phyloP scores from a whole-genome alignment of 2,113 vertebrate species.

The Xiphophorus hellerii region DNA sequence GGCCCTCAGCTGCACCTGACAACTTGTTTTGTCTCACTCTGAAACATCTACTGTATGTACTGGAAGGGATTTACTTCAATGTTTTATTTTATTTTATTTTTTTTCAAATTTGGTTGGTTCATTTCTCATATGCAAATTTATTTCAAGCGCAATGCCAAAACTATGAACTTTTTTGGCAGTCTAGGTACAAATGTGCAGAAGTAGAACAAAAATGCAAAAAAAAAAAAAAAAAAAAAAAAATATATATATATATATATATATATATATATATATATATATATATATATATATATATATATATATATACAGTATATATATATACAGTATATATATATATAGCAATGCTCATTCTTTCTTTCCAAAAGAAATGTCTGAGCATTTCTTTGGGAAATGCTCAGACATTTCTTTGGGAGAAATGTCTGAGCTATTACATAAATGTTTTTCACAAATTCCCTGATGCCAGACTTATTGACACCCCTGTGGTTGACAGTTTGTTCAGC shows the following conservation, averaged over 20 bases:
- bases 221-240: no score
- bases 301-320: no score
- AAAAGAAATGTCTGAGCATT: no score
- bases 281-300: no score
- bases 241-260: no score
- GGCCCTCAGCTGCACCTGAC: conserved; percentile 35
- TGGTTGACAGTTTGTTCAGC: background rate
- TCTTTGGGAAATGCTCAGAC: no score
- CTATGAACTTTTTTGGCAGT: background rate
- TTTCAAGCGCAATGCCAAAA: background rate
- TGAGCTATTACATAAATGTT: no score
- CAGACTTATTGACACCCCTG: background rate
- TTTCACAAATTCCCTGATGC: background rate
- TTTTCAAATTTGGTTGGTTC: conserved; percentile 1
- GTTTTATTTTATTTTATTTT: no score
- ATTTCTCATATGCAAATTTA: background rate
- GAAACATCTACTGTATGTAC: background rate
- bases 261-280: no score
- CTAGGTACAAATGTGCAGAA: background rate
- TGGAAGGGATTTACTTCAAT: background rate
- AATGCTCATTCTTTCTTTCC: no score
- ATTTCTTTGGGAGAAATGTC: background rate
- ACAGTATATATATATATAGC: no score
- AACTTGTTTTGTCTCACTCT: conserved; percentile 25
- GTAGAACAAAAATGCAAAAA: background rate